These are phyloP conservation scores for Gambusia affinis DNA, from an alignment of 2,113 vertebrate species.

Conservation along the genomic window DNA sequence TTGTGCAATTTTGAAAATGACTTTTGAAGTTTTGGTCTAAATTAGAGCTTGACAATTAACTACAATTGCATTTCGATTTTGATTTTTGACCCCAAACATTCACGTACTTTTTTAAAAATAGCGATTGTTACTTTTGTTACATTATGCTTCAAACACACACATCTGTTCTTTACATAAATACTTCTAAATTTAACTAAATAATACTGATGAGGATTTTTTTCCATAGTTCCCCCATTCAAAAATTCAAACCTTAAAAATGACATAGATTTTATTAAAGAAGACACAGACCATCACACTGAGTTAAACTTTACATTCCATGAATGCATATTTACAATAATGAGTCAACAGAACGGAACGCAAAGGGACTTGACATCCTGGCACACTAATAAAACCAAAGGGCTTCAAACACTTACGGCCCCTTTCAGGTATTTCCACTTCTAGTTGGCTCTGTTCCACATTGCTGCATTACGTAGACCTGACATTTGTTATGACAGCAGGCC, in stretches of 20 bases:
- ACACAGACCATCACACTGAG: not conserved
- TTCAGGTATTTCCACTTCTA: conserved; percentile 44
- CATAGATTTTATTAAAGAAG: not conserved
- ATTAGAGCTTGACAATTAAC: not conserved
- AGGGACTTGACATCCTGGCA: conserved; percentile 16
- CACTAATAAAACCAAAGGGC: conserved; percentile 13
- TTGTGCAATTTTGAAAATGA: too few relatives aligned
- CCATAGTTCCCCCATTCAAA: not conserved
- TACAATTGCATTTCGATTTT: not conserved
- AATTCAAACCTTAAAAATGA: not conserved
- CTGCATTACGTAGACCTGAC: conserved; percentile 51
- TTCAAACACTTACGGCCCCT: conserved; percentile 36
- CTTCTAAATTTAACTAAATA: too few relatives aligned
- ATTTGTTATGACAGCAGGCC: conserved; percentile 64
- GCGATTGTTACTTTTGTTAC: not conserved
- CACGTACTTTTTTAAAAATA: not conserved
- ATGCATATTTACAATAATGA: not conserved
- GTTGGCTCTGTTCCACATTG: conserved; percentile 38
- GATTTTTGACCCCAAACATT: not conserved
- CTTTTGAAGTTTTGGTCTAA: not conserved
- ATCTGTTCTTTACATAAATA: too few relatives aligned
- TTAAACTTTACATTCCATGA: not conserved
- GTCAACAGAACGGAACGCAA: not conserved
- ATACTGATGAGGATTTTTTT: not conserved
- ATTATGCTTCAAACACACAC: not conserved